Base-by-base conservation (phyloP, 1,140 invertebrate species). In the Drosophila willistoni region DNA sequence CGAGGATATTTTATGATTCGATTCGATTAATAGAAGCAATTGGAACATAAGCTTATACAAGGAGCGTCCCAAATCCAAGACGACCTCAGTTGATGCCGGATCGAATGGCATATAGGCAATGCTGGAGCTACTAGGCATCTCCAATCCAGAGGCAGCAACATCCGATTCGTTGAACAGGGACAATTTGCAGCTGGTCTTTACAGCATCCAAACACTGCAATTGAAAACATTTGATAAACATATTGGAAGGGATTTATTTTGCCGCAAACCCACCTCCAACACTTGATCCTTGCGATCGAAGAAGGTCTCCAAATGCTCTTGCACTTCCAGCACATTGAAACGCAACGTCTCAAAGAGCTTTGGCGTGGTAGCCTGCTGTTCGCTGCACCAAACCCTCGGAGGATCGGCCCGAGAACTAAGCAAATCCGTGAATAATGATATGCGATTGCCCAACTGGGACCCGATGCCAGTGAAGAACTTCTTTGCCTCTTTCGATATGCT, bases 301-400 rank as follows among this genome's bases (percentile, higher is more conserved):
- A 98, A 98, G 0, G 97, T 99, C 91, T 99, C 98, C 74, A 98
- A 94, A 93, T 99, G 98, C 91, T 99, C 98, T 79, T 98, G 97
- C 44, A 99, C 95, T 91, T 99, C 98, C n/a, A 99, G 93, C 86
- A 99, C 95, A 66, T 96, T 96, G 92, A 97, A 99, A 33, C 97
- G 94, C 39, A 98, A 94, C 1, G 95, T 94, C 91, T 99, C 98
- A 1, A 94, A 93, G 3, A 96, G 93, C 74, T 94, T 93, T 72
- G 93, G 91, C 83, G 94, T 94, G 91, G 95, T 94, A 56, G 93
- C 79, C 70, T 95, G 94, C 29, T 94, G 93, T 0, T 95, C 93
- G 10, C 95, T 95, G 75, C 95, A 96, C 96, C 96, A 97, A 13
- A 97, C 94, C 47, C 96, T 92, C 68, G 95, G 95, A 10, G 95